A percentile compares a stretch with the other conserved stretches of the same genome.
Conservation (phyloP, 2,888 invertebrate species). For the Sesia apiformis region DNA sequence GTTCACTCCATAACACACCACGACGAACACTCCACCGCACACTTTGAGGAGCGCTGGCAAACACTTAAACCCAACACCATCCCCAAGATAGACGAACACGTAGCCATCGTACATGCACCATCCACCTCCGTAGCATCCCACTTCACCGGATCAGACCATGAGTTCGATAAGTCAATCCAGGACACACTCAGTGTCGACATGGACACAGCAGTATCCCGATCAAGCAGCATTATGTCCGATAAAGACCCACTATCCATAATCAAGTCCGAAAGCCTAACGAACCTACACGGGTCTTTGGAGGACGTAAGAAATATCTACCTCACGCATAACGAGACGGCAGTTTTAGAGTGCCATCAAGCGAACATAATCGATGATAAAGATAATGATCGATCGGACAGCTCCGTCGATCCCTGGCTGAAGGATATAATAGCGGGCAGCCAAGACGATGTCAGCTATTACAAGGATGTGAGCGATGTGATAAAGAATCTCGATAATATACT, state of each 20-base stretch:
- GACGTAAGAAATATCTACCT: conserved; percentile 69
- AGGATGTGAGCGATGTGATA: conserved; percentile 77
- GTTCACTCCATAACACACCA: conserved; percentile 22
- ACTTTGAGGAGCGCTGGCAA: conserved; percentile 86
- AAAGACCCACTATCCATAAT: conserved; percentile 48
- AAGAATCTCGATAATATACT: conserved; percentile 78
- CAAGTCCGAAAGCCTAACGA: conserved; percentile 74
- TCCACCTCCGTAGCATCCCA: conserved; percentile 42
- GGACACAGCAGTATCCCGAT: conserved; percentile 53
- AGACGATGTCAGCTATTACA: conserved; percentile 75
- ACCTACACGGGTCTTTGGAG: conserved; percentile 81
- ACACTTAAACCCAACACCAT: conserved; percentile 79
- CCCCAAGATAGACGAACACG: conserved; percentile 72
- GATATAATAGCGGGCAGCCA: conserved; percentile 74
- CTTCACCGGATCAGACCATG: conserved; percentile 46
- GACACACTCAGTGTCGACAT: conserved; percentile 47
- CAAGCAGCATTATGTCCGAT: conserved; percentile 61
- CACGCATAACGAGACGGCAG: conserved; percentile 55
- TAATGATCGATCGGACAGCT: conserved; percentile 51
- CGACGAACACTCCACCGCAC: conserved; percentile 38
- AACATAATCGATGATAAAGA: conserved; percentile 46
- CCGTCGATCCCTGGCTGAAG: conserved; percentile 76
- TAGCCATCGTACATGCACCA: conserved; percentile 58
- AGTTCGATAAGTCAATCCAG: conserved; percentile 35
- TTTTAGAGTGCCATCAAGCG: conserved; percentile 56